Evolutionary conservation across 2,797 vertebrate species (phyloP).

Genomic region (Chrosomus eos): DNA sequence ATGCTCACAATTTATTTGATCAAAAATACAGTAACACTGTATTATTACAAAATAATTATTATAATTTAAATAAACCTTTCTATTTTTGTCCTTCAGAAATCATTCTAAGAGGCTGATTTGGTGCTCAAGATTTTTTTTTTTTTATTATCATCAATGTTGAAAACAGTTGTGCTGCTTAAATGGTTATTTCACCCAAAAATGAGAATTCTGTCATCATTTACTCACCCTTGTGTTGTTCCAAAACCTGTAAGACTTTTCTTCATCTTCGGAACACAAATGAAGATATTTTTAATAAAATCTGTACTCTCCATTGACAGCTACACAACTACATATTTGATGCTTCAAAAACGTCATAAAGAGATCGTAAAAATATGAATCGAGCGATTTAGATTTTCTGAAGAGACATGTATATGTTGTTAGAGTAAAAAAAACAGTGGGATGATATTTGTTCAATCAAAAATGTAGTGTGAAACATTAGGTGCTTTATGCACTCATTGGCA

Average conservation of each 20-base stretch:
- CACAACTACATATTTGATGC: no score
- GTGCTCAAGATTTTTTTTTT: neutral
- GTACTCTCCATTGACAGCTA: no score
- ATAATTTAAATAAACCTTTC: neutral
- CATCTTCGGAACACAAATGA: no score
- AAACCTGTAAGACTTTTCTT: neutral
- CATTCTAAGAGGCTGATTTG: neutral
- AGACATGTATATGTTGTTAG: no score
- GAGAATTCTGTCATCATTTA: neutral
- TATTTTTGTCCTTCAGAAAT: neutral
- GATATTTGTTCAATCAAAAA: neutral
- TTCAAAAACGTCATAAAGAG: no score
- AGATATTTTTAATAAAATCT: neutral
- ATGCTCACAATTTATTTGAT: neutral
- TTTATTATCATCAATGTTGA: neutral
- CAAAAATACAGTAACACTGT: neutral
- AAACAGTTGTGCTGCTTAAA: neutral
- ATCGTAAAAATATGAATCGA: no score
- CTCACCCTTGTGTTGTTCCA: neutral
- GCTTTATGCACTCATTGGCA: neutral
- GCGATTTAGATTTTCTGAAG: no score
- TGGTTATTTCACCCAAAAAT: no score
- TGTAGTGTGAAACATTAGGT: neutral
- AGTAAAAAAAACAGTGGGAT: neutral
- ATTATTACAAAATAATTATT: neutral